These are phyloP conservation scores for Actinernus sp. DNA, from an alignment of 92 coral and sea anemone species.

Conservation along the genomic window DNA sequence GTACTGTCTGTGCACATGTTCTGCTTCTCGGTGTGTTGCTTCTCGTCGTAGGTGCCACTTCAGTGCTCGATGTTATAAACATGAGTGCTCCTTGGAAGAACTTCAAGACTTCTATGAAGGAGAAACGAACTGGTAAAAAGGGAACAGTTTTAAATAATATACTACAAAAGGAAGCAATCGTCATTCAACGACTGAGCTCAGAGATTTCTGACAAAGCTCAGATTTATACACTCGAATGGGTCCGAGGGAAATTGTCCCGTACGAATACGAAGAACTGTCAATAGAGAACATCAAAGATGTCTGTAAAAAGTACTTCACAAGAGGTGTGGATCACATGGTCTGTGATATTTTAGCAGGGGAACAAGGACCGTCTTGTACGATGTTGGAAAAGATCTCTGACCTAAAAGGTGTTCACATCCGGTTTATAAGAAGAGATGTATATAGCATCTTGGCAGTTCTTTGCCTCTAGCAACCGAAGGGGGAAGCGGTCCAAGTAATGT, in stretches of 20 bases:
- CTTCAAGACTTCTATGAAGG: neutral
- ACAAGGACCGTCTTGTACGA: constrained; percentile 50
- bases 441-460: no score
- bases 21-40: no score
- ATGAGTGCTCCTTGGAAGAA: neutral
- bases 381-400: constrained; percentile 43
- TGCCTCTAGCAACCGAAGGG: no score
- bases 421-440: constrained; percentile 25
- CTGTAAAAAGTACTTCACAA: neutral
- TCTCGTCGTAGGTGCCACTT: no score
- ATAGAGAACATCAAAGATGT: neutral
- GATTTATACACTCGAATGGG: neutral
- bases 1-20: no score
- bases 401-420: constrained; percentile 49
- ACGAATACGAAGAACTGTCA: neutral
- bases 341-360: constrained; percentile 31
- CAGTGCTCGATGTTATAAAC: neutral
- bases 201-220: neutral
- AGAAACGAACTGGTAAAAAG: neutral
- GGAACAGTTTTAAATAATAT: neutral
- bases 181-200: neutral
- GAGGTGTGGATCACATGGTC: neutral
- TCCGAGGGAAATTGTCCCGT: constrained; percentile 2
- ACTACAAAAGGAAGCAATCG: neutral
- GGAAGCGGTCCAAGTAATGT: no score